Conservation (phyloP, 2,797 vertebrate species). For the Corythornis leucogaster region DNA sequence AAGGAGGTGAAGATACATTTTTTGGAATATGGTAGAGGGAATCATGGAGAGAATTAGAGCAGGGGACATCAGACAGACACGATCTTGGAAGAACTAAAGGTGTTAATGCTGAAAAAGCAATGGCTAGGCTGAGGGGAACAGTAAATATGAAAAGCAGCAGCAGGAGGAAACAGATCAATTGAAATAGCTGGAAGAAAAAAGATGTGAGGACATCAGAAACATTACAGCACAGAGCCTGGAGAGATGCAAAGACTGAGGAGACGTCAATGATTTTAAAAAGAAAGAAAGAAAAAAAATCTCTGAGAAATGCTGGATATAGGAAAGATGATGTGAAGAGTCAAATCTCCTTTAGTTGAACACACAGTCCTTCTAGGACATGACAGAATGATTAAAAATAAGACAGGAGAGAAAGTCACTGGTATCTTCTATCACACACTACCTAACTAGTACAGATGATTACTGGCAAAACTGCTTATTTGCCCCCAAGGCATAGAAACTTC, state of each 20-base stretch:
- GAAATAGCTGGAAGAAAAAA: background rate
- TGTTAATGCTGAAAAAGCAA: background rate
- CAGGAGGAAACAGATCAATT: background rate
- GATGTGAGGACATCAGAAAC: background rate
- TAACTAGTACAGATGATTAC: background rate
- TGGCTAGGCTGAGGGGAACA: background rate
- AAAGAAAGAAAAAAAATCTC: background rate
- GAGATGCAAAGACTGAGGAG: background rate
- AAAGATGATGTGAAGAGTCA: background rate
- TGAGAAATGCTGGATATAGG: rapidly evolving
- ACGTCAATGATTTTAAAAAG: background rate
- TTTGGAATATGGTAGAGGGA: background rate
- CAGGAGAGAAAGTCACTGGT: background rate
- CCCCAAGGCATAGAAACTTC: background rate
- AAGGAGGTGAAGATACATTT: background rate
- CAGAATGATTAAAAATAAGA: background rate
- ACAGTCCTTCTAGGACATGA: background rate
- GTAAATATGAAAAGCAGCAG: background rate
- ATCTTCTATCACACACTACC: background rate
- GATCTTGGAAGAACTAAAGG: background rate
- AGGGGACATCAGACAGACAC: background rate
- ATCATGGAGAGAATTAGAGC: background rate
- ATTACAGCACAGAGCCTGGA: background rate
- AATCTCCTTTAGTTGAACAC: background rate
- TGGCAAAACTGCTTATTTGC: background rate